phyloP scores from a whole-genome alignment of 2,113 vertebrate species.

The Platysteira castanea region DNA sequence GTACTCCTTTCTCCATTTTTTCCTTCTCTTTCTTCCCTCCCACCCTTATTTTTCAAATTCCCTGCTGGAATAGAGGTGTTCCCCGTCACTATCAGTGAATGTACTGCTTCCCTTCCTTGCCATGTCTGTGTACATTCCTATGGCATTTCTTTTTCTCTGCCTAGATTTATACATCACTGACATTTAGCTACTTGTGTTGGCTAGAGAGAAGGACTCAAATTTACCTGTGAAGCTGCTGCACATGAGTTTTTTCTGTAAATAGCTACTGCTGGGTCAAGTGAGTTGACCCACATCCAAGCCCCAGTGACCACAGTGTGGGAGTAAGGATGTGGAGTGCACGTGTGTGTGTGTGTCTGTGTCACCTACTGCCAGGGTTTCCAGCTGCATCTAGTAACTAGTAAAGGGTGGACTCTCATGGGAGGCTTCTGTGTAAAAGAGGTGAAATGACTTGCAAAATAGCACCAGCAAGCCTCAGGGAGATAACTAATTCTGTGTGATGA shows the following conservation, averaged over 20 bases:
- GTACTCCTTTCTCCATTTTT: background rate
- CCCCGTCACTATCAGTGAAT: background rate
- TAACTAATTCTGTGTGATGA: background rate
- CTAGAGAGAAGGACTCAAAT: background rate
- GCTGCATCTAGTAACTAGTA: background rate
- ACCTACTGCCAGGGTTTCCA: background rate
- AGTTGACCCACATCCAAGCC: background rate
- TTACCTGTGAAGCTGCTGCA: background rate
- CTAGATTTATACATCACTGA: background rate
- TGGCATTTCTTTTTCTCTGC: background rate
- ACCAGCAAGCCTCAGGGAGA: background rate
- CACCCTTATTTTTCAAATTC: background rate
- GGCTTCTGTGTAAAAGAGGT: background rate
- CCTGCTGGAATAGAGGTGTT: background rate
- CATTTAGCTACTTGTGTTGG: background rate
- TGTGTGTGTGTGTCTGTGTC: background rate
- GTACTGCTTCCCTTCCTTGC: background rate
- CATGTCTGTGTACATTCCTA: fast-evolving
- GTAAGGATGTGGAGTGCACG: background rate
- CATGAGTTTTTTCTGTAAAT: background rate
- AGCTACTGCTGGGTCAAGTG: background rate
- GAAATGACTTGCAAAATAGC: background rate
- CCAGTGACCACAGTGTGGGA: background rate
- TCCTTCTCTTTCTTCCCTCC: background rate
- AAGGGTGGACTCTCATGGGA: background rate